A percentile compares a stretch with the other conserved stretches of the same genome.
phyloP scores from a whole-genome alignment of 2,797 vertebrate species.

The Onychomys arenicola region DNA sequence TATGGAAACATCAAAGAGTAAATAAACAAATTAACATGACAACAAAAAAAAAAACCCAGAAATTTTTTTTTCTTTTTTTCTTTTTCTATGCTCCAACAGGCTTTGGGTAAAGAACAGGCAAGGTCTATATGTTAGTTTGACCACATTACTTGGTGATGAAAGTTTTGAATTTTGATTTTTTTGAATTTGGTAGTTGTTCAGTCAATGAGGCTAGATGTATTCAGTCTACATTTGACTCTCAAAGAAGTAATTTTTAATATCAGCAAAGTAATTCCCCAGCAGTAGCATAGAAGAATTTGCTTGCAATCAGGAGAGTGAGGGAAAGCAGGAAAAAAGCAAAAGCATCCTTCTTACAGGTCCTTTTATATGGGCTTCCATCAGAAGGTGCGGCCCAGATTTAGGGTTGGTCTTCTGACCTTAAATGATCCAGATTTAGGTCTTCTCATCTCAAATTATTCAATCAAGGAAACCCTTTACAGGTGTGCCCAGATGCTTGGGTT shows the following conservation, averaged over 20 bases:
- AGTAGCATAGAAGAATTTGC: neutral
- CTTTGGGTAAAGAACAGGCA: neutral
- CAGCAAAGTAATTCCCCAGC: neutral
- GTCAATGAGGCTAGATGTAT: neutral
- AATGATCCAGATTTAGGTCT: neutral
- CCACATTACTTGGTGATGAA: neutral
- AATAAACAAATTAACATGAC: neutral
- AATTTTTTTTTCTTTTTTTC: neutral
- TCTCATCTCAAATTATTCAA: neutral
- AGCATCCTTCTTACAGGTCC: neutral
- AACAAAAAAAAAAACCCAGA: too few relatives aligned
- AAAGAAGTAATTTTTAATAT: neutral
- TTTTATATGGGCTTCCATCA: too few relatives aligned
- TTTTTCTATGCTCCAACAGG: neutral
- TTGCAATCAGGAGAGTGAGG: neutral
- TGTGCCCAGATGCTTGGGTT: neutral
- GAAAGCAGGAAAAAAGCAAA: neutral
- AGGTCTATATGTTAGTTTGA: neutral
- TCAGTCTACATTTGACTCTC: neutral
- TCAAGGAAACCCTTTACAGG: neutral
- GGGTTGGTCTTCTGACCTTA: neutral
- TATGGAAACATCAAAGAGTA: neutral
- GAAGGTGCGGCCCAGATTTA: too few relatives aligned
- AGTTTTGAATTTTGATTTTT: slow-evolving; percentile 40
- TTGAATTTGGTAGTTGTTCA: neutral